A percentile compares a stretch with the other conserved stretches of the same genome.
phyloP scores from a whole-genome alignment of 2,888 invertebrate genomes.

The Helleia helle region DNA sequence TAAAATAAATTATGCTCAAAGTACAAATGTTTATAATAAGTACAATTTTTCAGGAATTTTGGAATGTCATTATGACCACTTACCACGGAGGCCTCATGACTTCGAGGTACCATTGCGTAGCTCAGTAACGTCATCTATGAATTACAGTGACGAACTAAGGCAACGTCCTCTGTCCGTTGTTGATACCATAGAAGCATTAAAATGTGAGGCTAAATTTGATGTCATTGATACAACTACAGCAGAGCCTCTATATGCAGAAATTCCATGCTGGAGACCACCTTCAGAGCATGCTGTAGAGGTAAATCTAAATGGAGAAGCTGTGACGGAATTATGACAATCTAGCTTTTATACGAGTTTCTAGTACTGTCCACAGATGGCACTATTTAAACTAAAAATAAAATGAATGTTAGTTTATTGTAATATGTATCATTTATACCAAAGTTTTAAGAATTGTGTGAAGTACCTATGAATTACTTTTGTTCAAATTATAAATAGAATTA shows the following conservation, averaged over 20 bases:
- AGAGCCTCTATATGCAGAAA: constrained; percentile 81
- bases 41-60: constrained; percentile 48
- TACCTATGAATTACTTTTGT: not conserved
- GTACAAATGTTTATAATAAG: constrained; percentile 4
- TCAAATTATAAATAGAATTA: not conserved
- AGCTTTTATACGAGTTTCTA: constrained; percentile 1
- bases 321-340: constrained; percentile 62
- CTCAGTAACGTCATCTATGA: constrained; percentile 48
- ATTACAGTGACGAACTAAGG: constrained; percentile 36
- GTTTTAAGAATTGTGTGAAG: constrained; percentile 16
- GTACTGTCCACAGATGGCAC: constrained; percentile 37
- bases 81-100: constrained; percentile 55
- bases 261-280: constrained; percentile 70
- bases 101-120: constrained; percentile 37
- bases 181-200: constrained; percentile 57
- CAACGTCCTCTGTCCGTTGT: constrained; percentile 41
- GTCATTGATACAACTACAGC: constrained; percentile 50
- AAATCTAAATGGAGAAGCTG: constrained; percentile 61
- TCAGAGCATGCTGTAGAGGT: constrained; percentile 63
- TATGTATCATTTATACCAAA: constrained; percentile 9
- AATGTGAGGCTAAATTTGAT: constrained; percentile 59
- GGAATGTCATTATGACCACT: constrained; percentile 78
- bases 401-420: not conserved
- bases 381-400: constrained; percentile 15
- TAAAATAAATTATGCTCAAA: constrained; percentile 5